These are phyloP conservation scores for Nesogale talazaci DNA, from an alignment of 2,113 vertebrate species.

Conservation along the genomic window DNA sequence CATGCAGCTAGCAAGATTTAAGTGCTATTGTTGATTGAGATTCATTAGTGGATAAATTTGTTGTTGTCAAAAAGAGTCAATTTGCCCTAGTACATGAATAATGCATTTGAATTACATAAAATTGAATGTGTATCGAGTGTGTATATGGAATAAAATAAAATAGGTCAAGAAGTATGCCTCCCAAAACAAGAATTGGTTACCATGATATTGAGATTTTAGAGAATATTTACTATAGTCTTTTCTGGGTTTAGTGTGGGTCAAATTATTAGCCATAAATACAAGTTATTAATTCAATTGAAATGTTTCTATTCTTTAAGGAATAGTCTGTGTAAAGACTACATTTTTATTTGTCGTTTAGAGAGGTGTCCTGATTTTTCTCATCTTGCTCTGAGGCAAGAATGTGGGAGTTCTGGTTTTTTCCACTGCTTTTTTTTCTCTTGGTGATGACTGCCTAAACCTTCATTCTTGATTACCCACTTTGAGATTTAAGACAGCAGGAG, in stretches of 20 bases:
- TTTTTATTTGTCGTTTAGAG: constrained; percentile 20
- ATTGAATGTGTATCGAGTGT: neutral
- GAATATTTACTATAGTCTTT: neutral
- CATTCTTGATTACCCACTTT: constrained; percentile 27
- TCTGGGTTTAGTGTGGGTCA: neutral
- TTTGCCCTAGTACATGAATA: neutral
- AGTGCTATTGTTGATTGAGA: neutral
- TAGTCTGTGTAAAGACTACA: neutral
- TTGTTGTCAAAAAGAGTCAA: neutral
- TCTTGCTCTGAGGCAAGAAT: neutral
- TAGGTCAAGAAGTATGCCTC: neutral
- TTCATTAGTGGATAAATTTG: neutral
- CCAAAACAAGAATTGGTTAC: neutral
- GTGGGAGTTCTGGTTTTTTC: constrained; percentile 40
- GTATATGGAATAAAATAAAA: neutral
- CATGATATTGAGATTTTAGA: neutral
- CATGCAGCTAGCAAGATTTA: too few relatives aligned
- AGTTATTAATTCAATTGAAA: constrained; percentile 27
- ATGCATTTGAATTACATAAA: neutral
- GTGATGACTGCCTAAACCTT: constrained; percentile 47
- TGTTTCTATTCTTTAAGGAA: neutral
- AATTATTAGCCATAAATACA: neutral
- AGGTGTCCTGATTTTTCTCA: neutral
- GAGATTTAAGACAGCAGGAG: constrained; percentile 46
- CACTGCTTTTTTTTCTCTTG: constrained; percentile 3